Evolutionary conservation across 2,113 vertebrate species (phyloP), one percentile per base, ranked within the genome.

Genomic region (Platysteira castanea): DNA sequence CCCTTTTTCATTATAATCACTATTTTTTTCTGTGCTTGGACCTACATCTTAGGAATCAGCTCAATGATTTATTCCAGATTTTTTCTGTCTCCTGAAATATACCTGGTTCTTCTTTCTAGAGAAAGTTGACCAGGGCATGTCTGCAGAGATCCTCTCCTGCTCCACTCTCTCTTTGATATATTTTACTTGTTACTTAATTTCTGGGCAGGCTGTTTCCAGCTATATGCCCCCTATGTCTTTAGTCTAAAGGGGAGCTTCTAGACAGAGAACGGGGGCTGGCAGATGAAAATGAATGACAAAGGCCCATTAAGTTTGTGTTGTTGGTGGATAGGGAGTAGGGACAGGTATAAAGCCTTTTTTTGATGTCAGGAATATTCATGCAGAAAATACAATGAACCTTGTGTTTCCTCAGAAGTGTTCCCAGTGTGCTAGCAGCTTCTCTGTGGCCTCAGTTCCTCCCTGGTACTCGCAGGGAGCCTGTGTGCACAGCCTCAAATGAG

Each of bases 391-490:
- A 89, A n/a, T 3, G 27, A 59, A 47, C 16, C 18, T 50, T 63
- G 30, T 90, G 6, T 33, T 85, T 42, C 35, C 35, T 83, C 44
- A 83, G 75, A 50, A 92, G 41, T 52, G 22, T 52, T 80, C 49
- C 31, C 28, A 22, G 27, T 12, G 33, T 56, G 44, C 16, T 1
- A 4, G 22, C 0, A 5, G 33, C 41, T 80, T 24, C 12, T 17
- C 44, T 76, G 47, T 68, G 44, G 60, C 49, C 24, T 64, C 4
- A 3, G 16, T 8, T 85, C 17, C 49, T 86, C 24, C 31, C 33
- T 47, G 30, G 9, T 52, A 27, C n/a, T 28, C 0, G 0, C 20
- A 71, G 68, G 42, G 33, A 89, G n/a, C 11, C 12, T 65, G 13
- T 1, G 1, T 46, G n/a, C 60, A 46, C 20, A 79, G 82, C 46